These are phyloP conservation scores for Creontiades dilutus DNA, from an alignment of 2,888 invertebrate species.

Conservation along the genomic window DNA sequence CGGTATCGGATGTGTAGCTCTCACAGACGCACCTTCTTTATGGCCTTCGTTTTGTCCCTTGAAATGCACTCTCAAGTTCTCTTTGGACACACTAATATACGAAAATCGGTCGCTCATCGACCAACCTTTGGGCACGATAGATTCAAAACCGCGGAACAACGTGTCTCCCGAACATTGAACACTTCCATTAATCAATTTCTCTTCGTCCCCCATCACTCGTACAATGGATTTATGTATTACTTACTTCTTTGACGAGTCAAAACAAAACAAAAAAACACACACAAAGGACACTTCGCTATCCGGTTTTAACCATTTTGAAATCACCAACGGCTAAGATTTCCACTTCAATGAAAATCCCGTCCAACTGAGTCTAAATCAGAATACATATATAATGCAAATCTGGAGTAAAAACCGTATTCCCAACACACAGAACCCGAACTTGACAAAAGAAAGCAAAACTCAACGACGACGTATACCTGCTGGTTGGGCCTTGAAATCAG, in stretches of 20 bases:
- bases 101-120: constrained; percentile 63
- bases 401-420: not conserved
- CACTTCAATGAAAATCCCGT: not conserved
- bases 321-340: not conserved
- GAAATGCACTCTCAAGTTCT: constrained; percentile 60
- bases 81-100: constrained; percentile 67
- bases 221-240: not conserved
- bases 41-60: constrained; percentile 45
- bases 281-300: constrained; percentile 15
- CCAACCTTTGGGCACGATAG: constrained; percentile 63
- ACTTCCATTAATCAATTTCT: constrained; percentile 62
- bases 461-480: not conserved
- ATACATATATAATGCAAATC: not conserved
- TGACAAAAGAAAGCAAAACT: constrained; percentile 19
- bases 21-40: constrained; percentile 66
- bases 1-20: constrained; percentile 57
- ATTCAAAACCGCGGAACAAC: constrained; percentile 57
- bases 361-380: not conserved
- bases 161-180: constrained; percentile 49
- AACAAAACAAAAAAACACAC: constrained; percentile 22
- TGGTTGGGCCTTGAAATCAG: constrained; percentile 23
- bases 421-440: not conserved
- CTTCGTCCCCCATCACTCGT: constrained; percentile 53
- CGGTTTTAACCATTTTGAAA: not conserved
- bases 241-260: not conserved